A percentile compares a stretch with the other conserved stretches of the same genome.
phyloP scores from a whole-genome alignment of 1,140 invertebrate genomes.

The Cyclina sinensis region DNA sequence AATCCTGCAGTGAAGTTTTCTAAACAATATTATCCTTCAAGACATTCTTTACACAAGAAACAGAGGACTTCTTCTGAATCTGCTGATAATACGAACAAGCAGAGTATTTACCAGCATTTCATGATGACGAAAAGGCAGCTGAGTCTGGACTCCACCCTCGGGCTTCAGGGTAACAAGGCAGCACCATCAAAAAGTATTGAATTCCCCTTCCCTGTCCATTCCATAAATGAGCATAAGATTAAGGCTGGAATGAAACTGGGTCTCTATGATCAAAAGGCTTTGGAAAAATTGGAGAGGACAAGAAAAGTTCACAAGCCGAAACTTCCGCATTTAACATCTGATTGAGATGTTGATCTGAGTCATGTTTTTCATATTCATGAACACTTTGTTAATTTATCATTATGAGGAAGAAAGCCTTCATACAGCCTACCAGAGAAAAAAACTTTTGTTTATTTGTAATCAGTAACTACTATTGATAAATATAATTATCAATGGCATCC shows the following conservation, averaged over 20 bases:
- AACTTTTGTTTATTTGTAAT: too few species aligned
- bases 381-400: too few species aligned
- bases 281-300: constrained; percentile 54
- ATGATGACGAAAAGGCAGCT: constrained; percentile 44
- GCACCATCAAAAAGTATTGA: constrained; percentile 67
- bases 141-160: constrained; percentile 1
- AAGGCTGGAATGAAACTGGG: constrained; percentile 81
- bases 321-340: constrained; percentile 30
- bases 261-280: constrained; percentile 75
- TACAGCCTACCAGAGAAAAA: too few species aligned
- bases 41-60: neutral
- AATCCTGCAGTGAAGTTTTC: neutral
- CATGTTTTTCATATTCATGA: too few species aligned
- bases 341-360: too few species aligned
- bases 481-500: too few species aligned
- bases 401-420: too few species aligned
- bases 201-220: constrained; percentile 78
- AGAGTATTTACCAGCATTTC: constrained; percentile 58
- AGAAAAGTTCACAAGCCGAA: neutral
- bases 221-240: constrained; percentile 74
- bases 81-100: constrained; percentile 10
- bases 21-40: constrained; percentile 9
- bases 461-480: too few species aligned
- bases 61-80: neutral
- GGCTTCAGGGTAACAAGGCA: neutral